Evolutionary conservation across 2,888 invertebrate genomes (phyloP).

Genomic region (Syritta pipiens): DNA sequence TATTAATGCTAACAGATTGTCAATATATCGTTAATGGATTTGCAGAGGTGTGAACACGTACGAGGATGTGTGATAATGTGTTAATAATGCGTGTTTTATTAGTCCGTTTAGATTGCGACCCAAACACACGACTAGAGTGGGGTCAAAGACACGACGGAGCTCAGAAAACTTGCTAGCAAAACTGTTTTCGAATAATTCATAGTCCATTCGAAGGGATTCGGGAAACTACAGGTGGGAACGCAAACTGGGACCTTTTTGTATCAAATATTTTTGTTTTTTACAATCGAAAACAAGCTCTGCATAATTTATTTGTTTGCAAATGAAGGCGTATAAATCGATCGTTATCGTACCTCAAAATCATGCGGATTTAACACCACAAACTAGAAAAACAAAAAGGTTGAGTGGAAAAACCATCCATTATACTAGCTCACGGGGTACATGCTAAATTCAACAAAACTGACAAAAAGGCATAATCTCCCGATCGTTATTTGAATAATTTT

Average conservation of each 20-base stretch:
- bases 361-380: slow-evolving; percentile 32
- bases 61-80: slow-evolving; percentile 10
- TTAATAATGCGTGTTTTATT: neutral
- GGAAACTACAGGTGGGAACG: too few species aligned
- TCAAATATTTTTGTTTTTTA: too few species aligned
- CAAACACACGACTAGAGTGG: neutral
- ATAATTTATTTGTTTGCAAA: slow-evolving; percentile 18
- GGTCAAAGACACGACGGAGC: too few species aligned
- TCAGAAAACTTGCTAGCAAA: too few species aligned
- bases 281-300: too few species aligned
- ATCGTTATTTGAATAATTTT: slow-evolving; percentile 37
- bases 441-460: slow-evolving; percentile 34
- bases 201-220: too few species aligned
- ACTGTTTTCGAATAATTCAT: too few species aligned
- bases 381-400: neutral
- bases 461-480: slow-evolving; percentile 21
- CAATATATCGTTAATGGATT: slow-evolving; percentile 1
- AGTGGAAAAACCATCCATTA: slow-evolving; percentile 13
- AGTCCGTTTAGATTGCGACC: neutral
- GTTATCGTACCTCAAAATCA: slow-evolving; percentile 14
- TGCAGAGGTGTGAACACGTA: slow-evolving; percentile 9
- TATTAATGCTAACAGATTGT: slow-evolving; percentile 23
- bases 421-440: slow-evolving; percentile 15
- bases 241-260: too few species aligned
- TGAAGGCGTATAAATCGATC: slow-evolving; percentile 17